Evolutionary conservation across 2,797 vertebrate genomes (phyloP), one percentile per base, ranked within the genome.

Genomic region (Acanthopagrus latus): DNA sequence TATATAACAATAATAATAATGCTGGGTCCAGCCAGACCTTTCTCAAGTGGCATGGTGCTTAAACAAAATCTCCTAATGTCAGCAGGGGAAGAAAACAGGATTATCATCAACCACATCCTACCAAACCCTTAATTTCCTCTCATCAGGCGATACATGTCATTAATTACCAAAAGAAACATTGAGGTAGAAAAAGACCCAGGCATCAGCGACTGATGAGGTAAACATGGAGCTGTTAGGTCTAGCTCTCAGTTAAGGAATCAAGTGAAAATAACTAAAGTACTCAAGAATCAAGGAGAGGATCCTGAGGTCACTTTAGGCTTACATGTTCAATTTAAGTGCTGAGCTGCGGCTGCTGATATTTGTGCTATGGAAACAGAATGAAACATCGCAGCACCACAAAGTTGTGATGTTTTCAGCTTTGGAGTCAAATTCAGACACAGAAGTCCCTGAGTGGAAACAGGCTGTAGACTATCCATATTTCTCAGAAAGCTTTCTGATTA

Each of bases 401-500:
- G 18, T 2, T 73, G 41, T 11, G 25, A 44, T n/a, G 20, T 58
- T 48, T 85, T 65, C 8, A 60, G 44, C 7, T 17, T 58, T 52
- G 25, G 38, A 50, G 23, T 21, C 18, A 23, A 52, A 78, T 50
- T 58, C 2, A 63, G 46, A 66, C 12, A 46, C 16, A 46, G 47
- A 23, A 41, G 11, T 38, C 46, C n/a, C 23, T 41, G 27, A 64
- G 71, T 66, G 44, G 57, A 75, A 81, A 63, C 50, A 20, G 55
- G 33, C 48, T 79, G 23, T 66, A 66, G 43, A 56, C 12, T 43
- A 59, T 60, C 47, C 46, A 29, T 74, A 57, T 52, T 60, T 63
- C 29, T 74, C 18, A 70, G 56, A 83, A 56, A 62, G 21, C 29
- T 69, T 59, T 77, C 52, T 58, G 65, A 63, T 77, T 75, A 65